These are phyloP conservation scores for Numenius phaeopus DNA, from an alignment of 2,797 vertebrate genomes.

Conservation along the genomic window DNA sequence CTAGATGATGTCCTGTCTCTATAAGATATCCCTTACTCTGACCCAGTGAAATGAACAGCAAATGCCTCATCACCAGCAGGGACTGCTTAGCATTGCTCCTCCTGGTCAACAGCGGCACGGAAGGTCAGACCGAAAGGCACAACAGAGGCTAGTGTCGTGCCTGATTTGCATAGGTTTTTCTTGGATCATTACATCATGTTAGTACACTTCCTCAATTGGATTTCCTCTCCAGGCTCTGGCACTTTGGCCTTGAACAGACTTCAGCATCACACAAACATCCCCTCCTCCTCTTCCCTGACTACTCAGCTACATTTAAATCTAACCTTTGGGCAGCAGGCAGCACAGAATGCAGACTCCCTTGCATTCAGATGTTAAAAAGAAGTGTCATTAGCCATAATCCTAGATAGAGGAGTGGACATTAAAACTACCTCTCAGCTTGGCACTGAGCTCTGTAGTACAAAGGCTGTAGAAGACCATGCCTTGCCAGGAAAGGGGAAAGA, in stretches of 20 bases:
- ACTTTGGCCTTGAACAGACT: not conserved
- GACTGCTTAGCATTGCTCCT: not conserved
- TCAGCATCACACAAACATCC: not conserved
- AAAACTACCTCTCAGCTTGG: not conserved
- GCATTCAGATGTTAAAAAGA: not conserved
- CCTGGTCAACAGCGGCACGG: not conserved
- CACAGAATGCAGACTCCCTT: not conserved
- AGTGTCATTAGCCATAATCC: not conserved
- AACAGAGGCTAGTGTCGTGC: not conserved
- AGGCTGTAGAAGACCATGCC: fast-evolving
- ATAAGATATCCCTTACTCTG: not conserved
- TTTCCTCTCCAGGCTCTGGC: not conserved
- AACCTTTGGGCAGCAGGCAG: not conserved
- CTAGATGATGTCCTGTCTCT: not conserved
- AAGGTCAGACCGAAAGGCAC: not conserved
- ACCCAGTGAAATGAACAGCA: not conserved
- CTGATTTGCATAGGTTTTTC: not conserved
- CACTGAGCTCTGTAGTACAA: not conserved
- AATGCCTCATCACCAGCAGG: not conserved
- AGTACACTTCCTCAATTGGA: not conserved
- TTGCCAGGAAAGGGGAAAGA: not conserved
- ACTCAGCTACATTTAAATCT: not conserved
- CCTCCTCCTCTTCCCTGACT: not conserved
- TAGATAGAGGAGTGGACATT: not conserved
- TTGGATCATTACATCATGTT: not conserved